Evolutionary conservation across 2,888 invertebrate genomes (phyloP), one percentile per base, ranked within the genome.

Genomic region (Ferrisia virgata): DNA sequence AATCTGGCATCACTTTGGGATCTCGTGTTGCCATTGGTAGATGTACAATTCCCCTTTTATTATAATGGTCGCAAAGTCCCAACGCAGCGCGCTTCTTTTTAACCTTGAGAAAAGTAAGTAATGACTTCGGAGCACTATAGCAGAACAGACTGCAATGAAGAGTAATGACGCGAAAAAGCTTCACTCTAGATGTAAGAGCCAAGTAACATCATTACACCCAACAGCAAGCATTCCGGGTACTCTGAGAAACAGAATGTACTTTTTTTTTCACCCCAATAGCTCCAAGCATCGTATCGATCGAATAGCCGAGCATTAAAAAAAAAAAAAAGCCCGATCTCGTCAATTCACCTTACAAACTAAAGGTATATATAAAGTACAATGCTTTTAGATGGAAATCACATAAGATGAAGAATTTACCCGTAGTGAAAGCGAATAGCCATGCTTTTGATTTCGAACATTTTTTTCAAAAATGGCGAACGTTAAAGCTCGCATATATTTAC

Each of bases 51-150:
- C 47, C 58, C 58, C 58, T 13, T 28, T 64, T 2, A 25, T 28
- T 28, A 28, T 64, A 28, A 47, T 18, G 47, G 18, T 64, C 58
- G 28, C 53, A 53, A 53, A 47, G 25, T 64, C 58, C 58, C 58
- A 64, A 25, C 13, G 58, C 58, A 11, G 3, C 58, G 18, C n/a
- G 47, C 47, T 18, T 5, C 36, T 36, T 47, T 47, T 64, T 64
- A 64, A 64, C 58, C 58, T 64, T 64, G 58, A 64, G n/a, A n/a
- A n/a, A 64, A 64, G 25, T 64, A 64, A 64, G 58, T 64, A 64
- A 64, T 64, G 58, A 64, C 58, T 64, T 64, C 8, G 28, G 25
- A 64, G 58, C 58, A 64, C 58, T 28, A 53, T 53, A 64, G 25
- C 47, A 47, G 58, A 64, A 28, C 25, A 64, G 25, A 64, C 58